Conservation (phyloP, 92 coral and sea anemone species). For the Montipora capitata region DNA sequence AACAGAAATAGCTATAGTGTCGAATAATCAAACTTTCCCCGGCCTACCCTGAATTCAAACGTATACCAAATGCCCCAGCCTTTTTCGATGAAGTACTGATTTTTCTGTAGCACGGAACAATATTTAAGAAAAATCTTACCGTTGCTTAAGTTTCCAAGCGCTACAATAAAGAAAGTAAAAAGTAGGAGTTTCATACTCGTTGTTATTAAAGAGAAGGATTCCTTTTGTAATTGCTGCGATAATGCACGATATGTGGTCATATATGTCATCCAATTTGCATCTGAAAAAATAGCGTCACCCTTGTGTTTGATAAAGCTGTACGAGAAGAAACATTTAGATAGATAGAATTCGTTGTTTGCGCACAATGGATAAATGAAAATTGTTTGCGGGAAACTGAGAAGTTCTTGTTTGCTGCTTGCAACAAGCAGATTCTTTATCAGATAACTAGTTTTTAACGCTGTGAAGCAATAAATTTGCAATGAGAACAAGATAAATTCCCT, state of each 20-base stretch:
- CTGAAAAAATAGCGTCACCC: background rate
- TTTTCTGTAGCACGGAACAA: no score
- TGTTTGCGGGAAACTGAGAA: background rate
- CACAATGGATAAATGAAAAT: background rate
- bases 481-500: no score
- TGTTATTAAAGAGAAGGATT: background rate
- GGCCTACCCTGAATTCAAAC: no score
- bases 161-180: background rate
- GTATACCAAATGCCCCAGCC: no score
- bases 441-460: no score
- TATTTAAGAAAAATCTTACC: background rate
- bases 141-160: background rate
- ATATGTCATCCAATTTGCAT: background rate
- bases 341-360: background rate
- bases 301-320: background rate
- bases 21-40: no score
- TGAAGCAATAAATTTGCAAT: no score
- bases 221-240: background rate
- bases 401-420: background rate
- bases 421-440: no score
- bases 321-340: background rate
- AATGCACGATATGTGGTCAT: background rate
- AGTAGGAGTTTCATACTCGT: conserved; percentile 11
- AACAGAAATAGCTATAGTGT: no score
- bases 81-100: no score